phyloP scores from a whole-genome alignment of 2,888 invertebrate genomes.

The Acrobasis repandana region DNA sequence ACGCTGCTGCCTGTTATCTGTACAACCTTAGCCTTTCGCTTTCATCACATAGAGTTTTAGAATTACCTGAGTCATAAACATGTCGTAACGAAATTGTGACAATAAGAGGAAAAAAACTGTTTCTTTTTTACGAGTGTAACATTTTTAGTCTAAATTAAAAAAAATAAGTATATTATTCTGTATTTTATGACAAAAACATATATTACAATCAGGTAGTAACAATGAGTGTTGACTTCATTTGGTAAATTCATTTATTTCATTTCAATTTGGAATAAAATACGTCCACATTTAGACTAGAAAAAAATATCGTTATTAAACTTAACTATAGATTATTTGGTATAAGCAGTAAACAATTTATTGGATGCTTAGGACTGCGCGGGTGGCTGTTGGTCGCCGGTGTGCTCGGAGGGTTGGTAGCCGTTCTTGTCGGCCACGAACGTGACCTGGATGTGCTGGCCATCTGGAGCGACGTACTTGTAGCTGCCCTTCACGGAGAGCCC shows the following conservation, averaged over 20 bases:
- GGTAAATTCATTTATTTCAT: slow-evolving; percentile 14
- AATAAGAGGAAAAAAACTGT: too few species aligned
- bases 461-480: slow-evolving; percentile 84
- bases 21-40: too few species aligned
- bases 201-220: not conserved
- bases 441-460: slow-evolving; percentile 85
- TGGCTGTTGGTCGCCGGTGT: slow-evolving; percentile 45
- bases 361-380: slow-evolving; percentile 35
- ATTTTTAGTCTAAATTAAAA: too few species aligned
- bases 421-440: slow-evolving; percentile 84
- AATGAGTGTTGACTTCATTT: not conserved
- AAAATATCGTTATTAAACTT: slow-evolving; percentile 24
- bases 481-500: slow-evolving; percentile 84
- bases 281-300: slow-evolving; percentile 22
- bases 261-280: not conserved
- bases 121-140: too few species aligned
- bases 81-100: too few species aligned
- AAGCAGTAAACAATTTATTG: slow-evolving; percentile 25
- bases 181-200: too few species aligned
- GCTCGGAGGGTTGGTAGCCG: slow-evolving; percentile 81
- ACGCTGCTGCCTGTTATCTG: too few species aligned
- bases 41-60: too few species aligned
- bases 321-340: slow-evolving; percentile 44
- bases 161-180: too few species aligned
- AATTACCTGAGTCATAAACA: too few species aligned